Base-by-base conservation (phyloP, 2,113 vertebrate genomes). In the Indicator indicator region DNA sequence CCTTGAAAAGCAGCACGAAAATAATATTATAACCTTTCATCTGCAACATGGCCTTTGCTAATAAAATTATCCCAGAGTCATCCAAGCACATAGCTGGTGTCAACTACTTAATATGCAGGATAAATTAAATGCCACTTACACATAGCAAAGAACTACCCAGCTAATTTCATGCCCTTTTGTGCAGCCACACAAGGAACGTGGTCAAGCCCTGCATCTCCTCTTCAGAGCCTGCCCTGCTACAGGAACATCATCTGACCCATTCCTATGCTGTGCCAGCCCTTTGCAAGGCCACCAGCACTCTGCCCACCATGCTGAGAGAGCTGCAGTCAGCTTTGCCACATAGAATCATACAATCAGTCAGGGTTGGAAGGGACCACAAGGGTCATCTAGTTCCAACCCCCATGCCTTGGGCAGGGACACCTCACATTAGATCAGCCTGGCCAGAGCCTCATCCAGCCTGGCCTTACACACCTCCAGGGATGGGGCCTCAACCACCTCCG, bases 21-120 rank as follows among this genome's bases (percentile, higher is more conserved):
- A 87, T 74, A 89, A 20, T 85, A 91, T 74, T 90, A 90, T 94
- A 94, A 96, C 92, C 94, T 97, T 90, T 90, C 74, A 67, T 93
- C 90, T 86, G 65, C 30, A 84, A 64, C 84, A 65, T 27, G 78
- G 60, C 87, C 82, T 86, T 82, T 58, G 42, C 79, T 95, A 92
- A 95, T 91, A 91, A 82, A 94, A 93, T 93, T 92, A 93, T 69
- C 63, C 74, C 48, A 58, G 88, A 86, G 83, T 70, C 90, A 87
- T 26, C 67, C 77, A 79, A 83, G 77, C 64, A 68, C 59, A 58
- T 30, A 91, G 72, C 68, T 85, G 52, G 32, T 87, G 80, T 87
- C 84, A 92, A 26, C 67, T 42, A 52, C 63, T 88, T 93, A 90
- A 92, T 40, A 76, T 48, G 77, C 59, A 73, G 70, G 94, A 90